These are phyloP conservation scores for Patella caerulea DNA, from an alignment of 2,888 invertebrate species.

Conservation along the genomic window DNA sequence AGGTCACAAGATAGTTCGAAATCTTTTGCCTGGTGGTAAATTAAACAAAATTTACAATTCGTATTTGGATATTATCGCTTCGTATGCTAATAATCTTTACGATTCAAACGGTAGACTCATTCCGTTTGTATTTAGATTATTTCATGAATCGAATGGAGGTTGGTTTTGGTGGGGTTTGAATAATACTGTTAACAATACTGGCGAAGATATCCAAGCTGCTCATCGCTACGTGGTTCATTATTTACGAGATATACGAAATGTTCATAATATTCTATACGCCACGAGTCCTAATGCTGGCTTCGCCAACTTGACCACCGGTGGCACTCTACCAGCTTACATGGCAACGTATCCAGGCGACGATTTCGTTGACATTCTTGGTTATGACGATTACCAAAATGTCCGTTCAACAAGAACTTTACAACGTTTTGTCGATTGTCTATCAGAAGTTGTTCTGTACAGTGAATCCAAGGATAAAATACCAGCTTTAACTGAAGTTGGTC, in stretches of 20 bases:
- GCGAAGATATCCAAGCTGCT: constrained; percentile 32
- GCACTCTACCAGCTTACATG: not conserved
- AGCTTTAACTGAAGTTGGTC: constrained; percentile 16
- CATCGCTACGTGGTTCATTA: constrained; percentile 30
- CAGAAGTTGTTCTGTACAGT: constrained; percentile 9
- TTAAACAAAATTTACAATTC: constrained; percentile 25
- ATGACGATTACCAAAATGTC: constrained; percentile 12
- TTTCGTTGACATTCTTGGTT: constrained; percentile 22
- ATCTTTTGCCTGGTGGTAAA: constrained; percentile 33
- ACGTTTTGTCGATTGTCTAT: constrained; percentile 3
- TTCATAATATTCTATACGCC: constrained; percentile 26
- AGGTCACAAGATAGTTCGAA: constrained; percentile 24
- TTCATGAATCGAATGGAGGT: constrained; percentile 42
- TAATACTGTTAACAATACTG: constrained; percentile 26
- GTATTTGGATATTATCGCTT: constrained; percentile 25
- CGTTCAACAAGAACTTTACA: not conserved
- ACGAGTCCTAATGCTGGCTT: constrained; percentile 19
- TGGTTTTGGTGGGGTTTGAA: constrained; percentile 46
- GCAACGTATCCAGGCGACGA: constrained; percentile 21
- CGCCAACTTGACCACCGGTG: not conserved
- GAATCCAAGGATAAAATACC: constrained; percentile 16
- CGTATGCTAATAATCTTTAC: constrained; percentile 27
- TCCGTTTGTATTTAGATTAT: constrained; percentile 36
- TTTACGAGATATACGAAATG: constrained; percentile 16
- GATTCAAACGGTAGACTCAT: constrained; percentile 31